Base-by-base conservation (phyloP, 2,113 vertebrate genomes). In the Bufo gargarizans region DNA sequence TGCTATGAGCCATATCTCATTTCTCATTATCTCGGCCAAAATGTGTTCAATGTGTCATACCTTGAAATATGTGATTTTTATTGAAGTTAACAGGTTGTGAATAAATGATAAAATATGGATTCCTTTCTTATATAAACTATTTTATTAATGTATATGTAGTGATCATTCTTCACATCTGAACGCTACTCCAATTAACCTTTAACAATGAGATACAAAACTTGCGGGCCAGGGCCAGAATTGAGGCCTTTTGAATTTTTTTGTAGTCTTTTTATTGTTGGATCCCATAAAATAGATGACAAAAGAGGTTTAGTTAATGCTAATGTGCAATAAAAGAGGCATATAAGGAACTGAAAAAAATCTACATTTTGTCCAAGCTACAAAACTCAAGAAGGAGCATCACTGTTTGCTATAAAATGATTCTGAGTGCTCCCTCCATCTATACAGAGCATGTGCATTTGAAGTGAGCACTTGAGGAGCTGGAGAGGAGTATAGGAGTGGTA, bases 1-100 rank as follows among this genome's bases (percentile, higher is more conserved):
- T 61, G n/a, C 79, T 61, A 81, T 81, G 56, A 81, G 56, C 56
- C 56, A 61, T 81, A 76, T 61, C 79, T 81, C 56, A 47, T 76
- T 76, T 76, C 72, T 76, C 72, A 61, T 81, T 61, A 81, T 81
- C 79, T 16, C 19, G 72, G 72, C 50, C 72, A 47, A 76, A 76
- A 76, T 3, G 14, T 80, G 55, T 80, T 55, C 22, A 59, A 80
- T 14, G 56, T 43, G 78, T 80, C 78, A 58, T n/a, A 16, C 56
- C 79, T 49, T 76, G 47, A 76, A 49, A 76, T 76, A 20, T 20
- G 72, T 45, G 72, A 76, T 76, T 50, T 50, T 76, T 76, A 50
- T 76, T 50, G 72, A 50, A 76, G 72, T 50, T 17, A 76, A 76
- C 47, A 47, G 72, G 7, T 50, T 50, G 72, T 50, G 72, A 76